Base-by-base conservation (phyloP, 2,113 vertebrate genomes). In the Naja naja region DNA sequence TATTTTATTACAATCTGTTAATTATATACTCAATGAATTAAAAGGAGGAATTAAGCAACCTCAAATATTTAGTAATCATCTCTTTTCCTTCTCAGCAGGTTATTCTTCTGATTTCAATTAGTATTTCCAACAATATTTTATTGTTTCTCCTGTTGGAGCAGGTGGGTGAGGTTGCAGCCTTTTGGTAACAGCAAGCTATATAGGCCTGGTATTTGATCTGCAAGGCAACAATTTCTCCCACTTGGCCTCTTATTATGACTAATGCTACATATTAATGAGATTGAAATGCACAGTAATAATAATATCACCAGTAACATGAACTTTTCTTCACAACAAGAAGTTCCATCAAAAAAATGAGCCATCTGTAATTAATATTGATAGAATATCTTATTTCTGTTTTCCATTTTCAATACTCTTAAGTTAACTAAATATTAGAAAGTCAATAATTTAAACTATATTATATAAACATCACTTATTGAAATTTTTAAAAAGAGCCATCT, bases 61-160 rank as follows among this genome's bases (percentile, higher is more conserved):
- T 58, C 55, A 43, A 93, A 45, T 34, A 22, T 25, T 53, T 87
- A 34, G n/a, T 47, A 90, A 87, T 25, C 16, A 9, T 43, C 81
- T 93, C 53, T 93, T 60, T 93, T 43, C 47, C 95, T 93, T 93
- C 93, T 56, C 88, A 11, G 90, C 89, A 93, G 92, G 90, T 25
- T 93, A 34, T 20, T 89, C 49, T 92, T 74, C 81, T 64, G 52
- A 60, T 93, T 96, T 94, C 89, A 91, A 85, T 95, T 85, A 12
- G 8, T 47, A 69, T 30, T 91, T n/a, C 23, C 93, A 94, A 22
- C 93, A 92, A 91, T 91, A 88, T 74, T 87, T 56, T 96, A 91
- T 95, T 97, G 92, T 56, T 96, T 95, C 96, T 96, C 94, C 95
- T 97, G 85, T 94, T 94, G 96, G 96, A 90, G 94, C 96, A 91